Percentiles rank a stretch among this genome's conserved stretches.
Conservation (phyloP, 1,140 invertebrate species). For the Sitobion miscanthi region DNA sequence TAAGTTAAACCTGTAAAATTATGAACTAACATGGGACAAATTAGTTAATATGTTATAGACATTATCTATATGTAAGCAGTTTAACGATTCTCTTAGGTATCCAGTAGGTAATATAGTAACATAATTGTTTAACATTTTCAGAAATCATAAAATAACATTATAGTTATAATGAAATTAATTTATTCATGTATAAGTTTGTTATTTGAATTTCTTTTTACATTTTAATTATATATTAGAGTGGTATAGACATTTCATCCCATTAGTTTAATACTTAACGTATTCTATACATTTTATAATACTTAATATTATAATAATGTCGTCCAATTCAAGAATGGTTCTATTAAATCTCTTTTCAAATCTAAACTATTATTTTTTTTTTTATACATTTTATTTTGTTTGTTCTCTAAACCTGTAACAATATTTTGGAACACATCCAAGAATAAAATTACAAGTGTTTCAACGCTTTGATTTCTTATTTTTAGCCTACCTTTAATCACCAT, state of each 20-base stretch:
- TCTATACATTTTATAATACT: neutral
- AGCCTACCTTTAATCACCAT: neutral
- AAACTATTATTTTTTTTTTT: neutral
- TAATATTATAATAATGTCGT: neutral
- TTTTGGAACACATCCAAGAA: neutral
- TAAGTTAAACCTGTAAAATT: neutral
- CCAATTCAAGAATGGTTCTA: neutral
- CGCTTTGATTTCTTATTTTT: neutral
- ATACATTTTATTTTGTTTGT: neutral
- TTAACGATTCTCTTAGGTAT: neutral
- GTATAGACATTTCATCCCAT: neutral
- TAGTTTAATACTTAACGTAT: neutral
- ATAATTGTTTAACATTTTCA: neutral
- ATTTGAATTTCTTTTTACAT: neutral
- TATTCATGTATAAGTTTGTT: neutral
- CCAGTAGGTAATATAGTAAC: neutral
- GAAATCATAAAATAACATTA: neutral
- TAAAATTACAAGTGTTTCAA: neutral
- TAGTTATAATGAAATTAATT: neutral
- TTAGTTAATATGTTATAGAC: neutral
- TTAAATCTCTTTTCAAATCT: neutral
- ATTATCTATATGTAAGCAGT: neutral
- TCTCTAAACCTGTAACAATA: neutral
- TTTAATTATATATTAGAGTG: neutral
- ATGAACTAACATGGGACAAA: neutral